phyloP scores from a whole-genome alignment of 2,888 invertebrate species.

The Zootermopsis nevadensis region DNA sequence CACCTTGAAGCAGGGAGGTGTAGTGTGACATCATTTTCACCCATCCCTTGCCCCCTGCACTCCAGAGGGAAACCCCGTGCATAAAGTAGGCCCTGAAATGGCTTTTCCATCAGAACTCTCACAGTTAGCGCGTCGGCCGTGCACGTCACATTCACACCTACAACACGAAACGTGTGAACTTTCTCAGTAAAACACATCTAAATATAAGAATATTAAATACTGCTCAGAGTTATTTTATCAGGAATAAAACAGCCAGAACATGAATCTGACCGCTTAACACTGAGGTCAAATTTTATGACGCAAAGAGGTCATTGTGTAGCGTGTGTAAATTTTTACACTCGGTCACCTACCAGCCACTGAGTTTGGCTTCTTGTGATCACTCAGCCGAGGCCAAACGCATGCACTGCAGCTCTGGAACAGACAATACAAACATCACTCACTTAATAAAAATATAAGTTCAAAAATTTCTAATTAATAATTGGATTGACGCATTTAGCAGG shows the following conservation, averaged over 20 bases:
- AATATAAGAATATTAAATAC: no score
- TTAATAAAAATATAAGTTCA: background rate
- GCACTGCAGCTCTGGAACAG: background rate
- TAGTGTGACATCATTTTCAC: constrained; percentile 65
- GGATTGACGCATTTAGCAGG: no score
- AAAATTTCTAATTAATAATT: no score
- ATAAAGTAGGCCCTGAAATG: constrained; percentile 79
- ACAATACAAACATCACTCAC: background rate
- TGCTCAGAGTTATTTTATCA: no score
- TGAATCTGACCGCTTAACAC: no score
- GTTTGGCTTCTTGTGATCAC: constrained; percentile 9
- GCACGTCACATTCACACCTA: constrained; percentile 61
- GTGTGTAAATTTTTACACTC: background rate
- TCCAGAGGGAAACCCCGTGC: constrained; percentile 81
- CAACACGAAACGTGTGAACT: background rate
- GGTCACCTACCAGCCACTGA: constrained; percentile 8
- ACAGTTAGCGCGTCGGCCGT: constrained; percentile 73
- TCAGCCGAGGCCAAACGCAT: background rate
- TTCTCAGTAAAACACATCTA: no score
- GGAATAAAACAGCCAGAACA: no score
- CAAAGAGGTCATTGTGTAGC: no score
- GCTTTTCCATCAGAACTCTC: constrained; percentile 70
- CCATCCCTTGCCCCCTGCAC: constrained; percentile 73
- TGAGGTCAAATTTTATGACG: background rate
- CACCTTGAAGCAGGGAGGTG: constrained; percentile 74